Conservation (phyloP, 35 echinoderm and acorn worm species). For the Heliocidaris erythrogramma region DNA sequence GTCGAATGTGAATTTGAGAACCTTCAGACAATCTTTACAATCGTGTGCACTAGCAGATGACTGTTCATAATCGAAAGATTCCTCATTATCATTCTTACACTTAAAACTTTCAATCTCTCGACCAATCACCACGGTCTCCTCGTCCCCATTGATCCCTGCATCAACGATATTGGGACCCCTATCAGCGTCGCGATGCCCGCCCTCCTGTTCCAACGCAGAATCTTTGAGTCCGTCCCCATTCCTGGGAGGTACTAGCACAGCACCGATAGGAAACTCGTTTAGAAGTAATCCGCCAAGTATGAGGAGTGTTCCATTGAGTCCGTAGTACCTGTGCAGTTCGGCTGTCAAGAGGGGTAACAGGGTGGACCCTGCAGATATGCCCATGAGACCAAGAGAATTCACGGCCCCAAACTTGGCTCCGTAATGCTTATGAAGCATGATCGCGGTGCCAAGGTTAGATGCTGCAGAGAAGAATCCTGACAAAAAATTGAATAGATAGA, state of each 20-base stretch:
- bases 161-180: neutral
- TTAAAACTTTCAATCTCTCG: neutral
- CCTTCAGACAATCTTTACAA: neutral
- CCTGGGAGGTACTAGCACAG: neutral
- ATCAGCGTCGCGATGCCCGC: neutral
- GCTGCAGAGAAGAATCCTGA: slow-evolving; percentile 25
- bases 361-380: slow-evolving; percentile 13
- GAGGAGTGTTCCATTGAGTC: neutral
- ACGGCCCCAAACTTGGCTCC: neutral
- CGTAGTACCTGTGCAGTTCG: neutral
- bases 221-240: neutral
- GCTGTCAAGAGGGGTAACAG: slow-evolving; percentile 12
- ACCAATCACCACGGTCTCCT: neutral
- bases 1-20: neutral
- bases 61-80: neutral
- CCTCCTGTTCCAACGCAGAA: neutral
- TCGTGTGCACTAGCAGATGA: neutral
- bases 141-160: neutral
- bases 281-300: slow-evolving; percentile 25
- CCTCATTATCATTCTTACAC: neutral
- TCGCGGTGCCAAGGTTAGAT: neutral
- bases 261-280: slow-evolving; percentile 31
- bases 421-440: neutral
- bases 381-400: slow-evolving; percentile 28
- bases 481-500: no score